Conservation (phyloP, 2,797 vertebrate genomes). For the Phyllotis vaccarum region DNA sequence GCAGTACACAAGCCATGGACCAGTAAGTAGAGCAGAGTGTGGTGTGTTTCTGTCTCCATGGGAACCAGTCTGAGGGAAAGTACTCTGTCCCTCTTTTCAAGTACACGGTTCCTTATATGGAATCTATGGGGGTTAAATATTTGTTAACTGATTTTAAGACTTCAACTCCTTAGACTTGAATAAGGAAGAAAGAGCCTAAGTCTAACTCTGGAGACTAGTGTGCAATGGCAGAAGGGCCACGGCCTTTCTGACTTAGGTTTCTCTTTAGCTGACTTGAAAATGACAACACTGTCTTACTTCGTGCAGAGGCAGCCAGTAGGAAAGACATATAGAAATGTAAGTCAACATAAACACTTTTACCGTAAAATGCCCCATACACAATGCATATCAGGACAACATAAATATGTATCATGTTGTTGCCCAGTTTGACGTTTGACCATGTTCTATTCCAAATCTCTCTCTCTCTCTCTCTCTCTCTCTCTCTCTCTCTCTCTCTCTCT, state of each 20-base stretch:
- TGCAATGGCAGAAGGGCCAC: not conserved
- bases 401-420: not conserved
- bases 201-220: not conserved
- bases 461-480: no score
- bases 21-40: slow-evolving; percentile 77
- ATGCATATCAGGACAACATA: not conserved
- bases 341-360: not conserved
- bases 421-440: not conserved
- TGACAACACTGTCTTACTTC: not conserved
- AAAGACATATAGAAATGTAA: not conserved
- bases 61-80: not conserved
- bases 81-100: not conserved
- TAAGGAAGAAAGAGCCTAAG: not conserved
- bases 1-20: slow-evolving; percentile 13
- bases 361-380: not conserved
- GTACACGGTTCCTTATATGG: not conserved
- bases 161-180: not conserved
- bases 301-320: not conserved
- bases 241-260: not conserved
- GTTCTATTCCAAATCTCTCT: not conserved
- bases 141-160: not conserved
- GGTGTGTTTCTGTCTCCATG: not conserved
- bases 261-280: not conserved
- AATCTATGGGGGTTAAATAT: not conserved
- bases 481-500: no score